Evolutionary conservation across 2,888 invertebrate species (phyloP).

Genomic region (Netelia fuscicornis): DNA sequence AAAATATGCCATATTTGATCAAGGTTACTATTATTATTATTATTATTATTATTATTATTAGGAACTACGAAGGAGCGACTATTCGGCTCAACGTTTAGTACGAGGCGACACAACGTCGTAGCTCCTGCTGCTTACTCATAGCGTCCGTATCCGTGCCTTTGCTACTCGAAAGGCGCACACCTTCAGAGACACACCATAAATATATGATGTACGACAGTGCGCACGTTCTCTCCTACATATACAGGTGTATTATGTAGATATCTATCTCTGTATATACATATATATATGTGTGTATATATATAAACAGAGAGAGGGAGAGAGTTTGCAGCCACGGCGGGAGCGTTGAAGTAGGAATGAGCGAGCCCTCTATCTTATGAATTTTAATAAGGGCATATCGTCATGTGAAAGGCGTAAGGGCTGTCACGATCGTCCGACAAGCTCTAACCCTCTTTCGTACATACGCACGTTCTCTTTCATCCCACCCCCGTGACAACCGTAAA

Average conservation of each 20-base stretch:
- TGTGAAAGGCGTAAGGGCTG: slow-evolving; percentile 75
- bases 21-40: too few relatives aligned
- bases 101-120: not conserved
- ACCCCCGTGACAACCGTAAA: not conserved
- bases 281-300: not conserved
- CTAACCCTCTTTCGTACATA: slow-evolving; percentile 7
- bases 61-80: too few relatives aligned
- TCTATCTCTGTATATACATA: too few relatives aligned
- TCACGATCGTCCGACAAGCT: slow-evolving; percentile 45
- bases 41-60: too few relatives aligned
- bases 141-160: not conserved
- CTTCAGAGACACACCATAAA: slow-evolving; percentile 73
- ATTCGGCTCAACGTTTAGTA: too few relatives aligned
- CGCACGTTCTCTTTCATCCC: not conserved
- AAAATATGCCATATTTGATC: too few relatives aligned
- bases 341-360: slow-evolving; percentile 75
- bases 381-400: slow-evolving; percentile 77
- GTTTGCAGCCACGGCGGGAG: slow-evolving; percentile 48
- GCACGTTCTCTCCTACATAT: slow-evolving; percentile 43
- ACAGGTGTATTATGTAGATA: not conserved
- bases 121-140: not conserved
- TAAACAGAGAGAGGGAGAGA: too few relatives aligned
- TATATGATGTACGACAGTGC: slow-evolving; percentile 73
- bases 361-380: slow-evolving; percentile 78
- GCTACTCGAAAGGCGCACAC: slow-evolving; percentile 23